phyloP scores from a whole-genome alignment of 2,113 vertebrate species.

The Rhinopomastus cyanomelas region DNA sequence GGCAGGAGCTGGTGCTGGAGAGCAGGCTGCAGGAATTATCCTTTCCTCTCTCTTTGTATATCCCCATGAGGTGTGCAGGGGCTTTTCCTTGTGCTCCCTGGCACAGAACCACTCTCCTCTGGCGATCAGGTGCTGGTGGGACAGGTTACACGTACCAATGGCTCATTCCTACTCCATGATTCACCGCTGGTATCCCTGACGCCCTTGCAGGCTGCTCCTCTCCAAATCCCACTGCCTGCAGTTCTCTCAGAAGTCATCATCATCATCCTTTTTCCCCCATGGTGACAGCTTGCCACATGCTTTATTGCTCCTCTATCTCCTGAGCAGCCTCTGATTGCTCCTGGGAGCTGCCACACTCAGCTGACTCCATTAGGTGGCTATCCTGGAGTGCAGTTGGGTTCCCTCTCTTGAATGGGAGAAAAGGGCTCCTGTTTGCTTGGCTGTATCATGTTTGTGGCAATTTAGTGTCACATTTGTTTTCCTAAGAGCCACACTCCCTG shows the following conservation, averaged over 20 bases:
- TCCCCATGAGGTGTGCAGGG: not conserved
- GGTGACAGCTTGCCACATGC: not conserved
- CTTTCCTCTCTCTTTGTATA: fast-evolving
- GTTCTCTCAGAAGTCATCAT: not conserved
- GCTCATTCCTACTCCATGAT: not conserved
- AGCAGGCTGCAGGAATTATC: not conserved
- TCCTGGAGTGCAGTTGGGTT: fast-evolving
- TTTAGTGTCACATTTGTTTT: not conserved
- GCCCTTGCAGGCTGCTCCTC: not conserved
- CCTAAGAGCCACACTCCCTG: fast-evolving
- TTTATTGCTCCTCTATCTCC: not conserved
- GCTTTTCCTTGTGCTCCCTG: not conserved
- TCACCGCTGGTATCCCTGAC: fast-evolving
- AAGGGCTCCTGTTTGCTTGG: not conserved
- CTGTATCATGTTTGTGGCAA: not conserved
- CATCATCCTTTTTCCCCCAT: not conserved
- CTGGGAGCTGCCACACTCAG: not conserved
- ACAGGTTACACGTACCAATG: fast-evolving
- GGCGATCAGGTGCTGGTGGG: fast-evolving
- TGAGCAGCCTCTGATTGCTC: not conserved
- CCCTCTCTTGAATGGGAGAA: not conserved
- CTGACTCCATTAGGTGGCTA: not conserved
- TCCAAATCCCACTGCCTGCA: fast-evolving
- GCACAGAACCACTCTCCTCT: not conserved
- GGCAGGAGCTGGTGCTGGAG: not conserved